A percentile compares a stretch with the other conserved stretches of the same genome.
Conservation (phyloP, 2,797 vertebrate genomes). For the Eurystomus glaucurus region DNA sequence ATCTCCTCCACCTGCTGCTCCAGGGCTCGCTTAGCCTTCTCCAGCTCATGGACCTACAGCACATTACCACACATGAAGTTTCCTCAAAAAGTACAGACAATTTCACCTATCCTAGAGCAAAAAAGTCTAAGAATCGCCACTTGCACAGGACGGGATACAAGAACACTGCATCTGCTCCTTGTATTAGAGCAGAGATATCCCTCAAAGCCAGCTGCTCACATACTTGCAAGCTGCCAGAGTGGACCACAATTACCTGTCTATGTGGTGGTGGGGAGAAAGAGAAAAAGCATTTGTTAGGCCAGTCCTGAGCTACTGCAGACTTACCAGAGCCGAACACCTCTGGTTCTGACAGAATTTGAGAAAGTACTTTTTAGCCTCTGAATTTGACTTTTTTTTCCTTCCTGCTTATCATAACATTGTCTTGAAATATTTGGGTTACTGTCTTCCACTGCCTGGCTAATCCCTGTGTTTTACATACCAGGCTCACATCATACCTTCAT, state of each 20-base stretch:
- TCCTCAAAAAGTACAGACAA: background rate
- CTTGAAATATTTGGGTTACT: background rate
- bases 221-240: background rate
- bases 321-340: background rate
- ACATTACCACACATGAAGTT: background rate
- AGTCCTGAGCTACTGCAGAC: background rate
- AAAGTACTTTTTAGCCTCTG: background rate
- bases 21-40: slow-evolving; percentile 93
- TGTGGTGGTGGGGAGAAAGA: background rate
- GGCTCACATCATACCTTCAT: background rate
- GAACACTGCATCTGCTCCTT: background rate
- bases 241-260: background rate
- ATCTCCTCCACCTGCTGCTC: slow-evolving; percentile 98
- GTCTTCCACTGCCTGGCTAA: background rate
- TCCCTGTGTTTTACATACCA: background rate
- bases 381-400: background rate
- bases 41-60: slow-evolving; percentile 94
- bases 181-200: background rate
- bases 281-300: background rate
- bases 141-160: background rate
- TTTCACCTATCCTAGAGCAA: background rate
- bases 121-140: background rate
- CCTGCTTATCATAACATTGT: background rate
- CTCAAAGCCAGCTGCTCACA: background rate
- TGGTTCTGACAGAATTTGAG: background rate